Conservation (phyloP, 2,888 invertebrate genomes). For the Hirtodrosophila trivittata region DNA sequence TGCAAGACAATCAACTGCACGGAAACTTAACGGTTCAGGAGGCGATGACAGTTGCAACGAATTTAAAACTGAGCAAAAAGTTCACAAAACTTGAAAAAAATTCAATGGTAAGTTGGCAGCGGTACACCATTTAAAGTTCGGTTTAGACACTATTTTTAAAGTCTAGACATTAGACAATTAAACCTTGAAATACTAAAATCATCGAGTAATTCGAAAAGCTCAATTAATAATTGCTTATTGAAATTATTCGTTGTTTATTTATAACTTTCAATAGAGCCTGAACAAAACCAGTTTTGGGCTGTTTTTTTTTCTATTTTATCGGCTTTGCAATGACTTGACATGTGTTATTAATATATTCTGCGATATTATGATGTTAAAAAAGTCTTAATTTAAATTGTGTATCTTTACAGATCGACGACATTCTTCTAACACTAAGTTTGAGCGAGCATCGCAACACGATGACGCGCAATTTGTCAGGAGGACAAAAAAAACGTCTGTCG, state of each 20-base stretch:
- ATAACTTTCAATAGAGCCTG: constrained; percentile 5
- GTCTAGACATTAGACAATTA: too few relatives aligned
- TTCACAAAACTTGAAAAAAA: constrained; percentile 89
- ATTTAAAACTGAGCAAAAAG: constrained; percentile 92
- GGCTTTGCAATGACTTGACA: background rate
- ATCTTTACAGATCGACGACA: constrained; percentile 92
- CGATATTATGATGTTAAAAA: constrained; percentile 5
- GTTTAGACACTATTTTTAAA: too few relatives aligned
- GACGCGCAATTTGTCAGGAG: constrained; percentile 96
- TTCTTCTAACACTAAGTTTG: constrained; percentile 94
- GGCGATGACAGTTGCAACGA: constrained; percentile 96
- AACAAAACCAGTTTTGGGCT: constrained; percentile 5
- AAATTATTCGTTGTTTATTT: too few relatives aligned
- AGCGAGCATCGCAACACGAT: constrained; percentile 94
- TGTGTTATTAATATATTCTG: constrained; percentile 1
- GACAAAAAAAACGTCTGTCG: constrained; percentile 96
- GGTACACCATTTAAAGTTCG: too few relatives aligned
- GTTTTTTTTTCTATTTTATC: background rate
- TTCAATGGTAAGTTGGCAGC: constrained; percentile 88
- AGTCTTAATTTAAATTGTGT: too few relatives aligned
- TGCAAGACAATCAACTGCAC: constrained; percentile 97
- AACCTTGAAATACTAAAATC: background rate
- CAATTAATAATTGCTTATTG: constrained; percentile 16
- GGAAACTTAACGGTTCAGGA: constrained; percentile 96
- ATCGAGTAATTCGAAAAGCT: constrained; percentile 22